phyloP scores from a whole-genome alignment of 1,140 invertebrate species.

The Scaptomyza montana region DNA sequence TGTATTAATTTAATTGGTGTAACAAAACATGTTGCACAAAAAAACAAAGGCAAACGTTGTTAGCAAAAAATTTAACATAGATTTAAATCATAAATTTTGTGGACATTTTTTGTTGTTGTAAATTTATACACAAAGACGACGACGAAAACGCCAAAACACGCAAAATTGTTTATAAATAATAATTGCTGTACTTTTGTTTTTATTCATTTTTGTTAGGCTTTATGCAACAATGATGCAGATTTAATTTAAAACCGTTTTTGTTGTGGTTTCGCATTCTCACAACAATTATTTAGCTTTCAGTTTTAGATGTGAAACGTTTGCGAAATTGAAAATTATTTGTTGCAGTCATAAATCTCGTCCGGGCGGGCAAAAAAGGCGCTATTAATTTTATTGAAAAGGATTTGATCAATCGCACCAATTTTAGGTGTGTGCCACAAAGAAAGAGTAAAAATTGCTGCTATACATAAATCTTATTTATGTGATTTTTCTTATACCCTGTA shows the following conservation, averaged over 20 bases:
- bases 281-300: slow-evolving; percentile 56
- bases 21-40: slow-evolving; percentile 28
- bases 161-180: slow-evolving; percentile 17
- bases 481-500: slow-evolving; percentile 22
- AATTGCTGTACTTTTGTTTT: slow-evolving; percentile 14
- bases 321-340: slow-evolving; percentile 37
- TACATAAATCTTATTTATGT: slow-evolving; percentile 59
- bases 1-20: slow-evolving; percentile 41
- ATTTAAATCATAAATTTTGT: slow-evolving; percentile 33
- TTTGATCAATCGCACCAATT: slow-evolving; percentile 38
- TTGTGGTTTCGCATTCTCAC: slow-evolving; percentile 26
- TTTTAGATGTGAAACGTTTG: slow-evolving; percentile 15
- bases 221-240: slow-evolving; percentile 29
- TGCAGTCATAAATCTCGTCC: slow-evolving; percentile 59
- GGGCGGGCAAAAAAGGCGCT: slow-evolving; percentile 33
- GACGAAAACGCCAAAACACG: slow-evolving; percentile 45
- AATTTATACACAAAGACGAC: slow-evolving; percentile 45
- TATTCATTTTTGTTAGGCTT: neutral
- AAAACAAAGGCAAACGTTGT: slow-evolving; percentile 18
- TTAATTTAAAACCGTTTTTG: slow-evolving; percentile 30
- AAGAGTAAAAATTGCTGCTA: slow-evolving; percentile 50
- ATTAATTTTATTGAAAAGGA: slow-evolving; percentile 79
- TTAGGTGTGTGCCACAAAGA: slow-evolving; percentile 51
- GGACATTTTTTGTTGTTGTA: slow-evolving; percentile 13
- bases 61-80: slow-evolving; percentile 23